Evolutionary conservation across 1,140 invertebrate species (phyloP).

Genomic region (Trypoxylus dichotomus): DNA sequence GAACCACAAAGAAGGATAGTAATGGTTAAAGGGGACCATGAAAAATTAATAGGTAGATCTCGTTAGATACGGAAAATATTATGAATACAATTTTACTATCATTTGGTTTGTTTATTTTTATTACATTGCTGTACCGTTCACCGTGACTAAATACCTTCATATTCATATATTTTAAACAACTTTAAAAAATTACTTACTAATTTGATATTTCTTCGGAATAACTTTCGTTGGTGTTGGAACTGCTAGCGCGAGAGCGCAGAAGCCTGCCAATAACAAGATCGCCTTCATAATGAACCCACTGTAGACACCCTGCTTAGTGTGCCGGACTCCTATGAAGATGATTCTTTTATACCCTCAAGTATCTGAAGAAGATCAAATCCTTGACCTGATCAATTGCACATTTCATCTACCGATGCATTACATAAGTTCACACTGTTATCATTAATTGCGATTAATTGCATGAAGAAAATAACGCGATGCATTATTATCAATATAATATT

Average conservation of each 20-base stretch:
- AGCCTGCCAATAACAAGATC: conserved; percentile 1
- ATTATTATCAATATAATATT: background rate
- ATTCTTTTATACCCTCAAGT: conserved; percentile 19
- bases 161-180: too few species aligned
- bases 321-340: background rate
- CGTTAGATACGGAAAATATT: too few species aligned
- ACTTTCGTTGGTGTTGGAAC: conserved; percentile 14
- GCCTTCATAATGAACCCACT: conserved; percentile 5
- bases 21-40: too few species aligned
- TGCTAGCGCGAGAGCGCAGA: background rate
- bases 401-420: background rate
- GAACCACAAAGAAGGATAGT: too few species aligned
- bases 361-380: conserved; percentile 21
- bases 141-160: too few species aligned
- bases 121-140: too few species aligned
- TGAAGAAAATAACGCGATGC: background rate
- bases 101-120: too few species aligned
- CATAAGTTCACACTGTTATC: background rate
- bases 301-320: conserved; percentile 18
- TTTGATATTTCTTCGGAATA: conserved; percentile 17
- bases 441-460: background rate
- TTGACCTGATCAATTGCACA: conserved; percentile 5
- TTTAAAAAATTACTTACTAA: background rate
- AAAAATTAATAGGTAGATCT: too few species aligned
- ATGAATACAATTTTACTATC: too few species aligned